A percentile compares a stretch with the other conserved stretches of the same genome.
Conservation (phyloP, 2,888 invertebrate species). For the Acrobasis suavella region DNA sequence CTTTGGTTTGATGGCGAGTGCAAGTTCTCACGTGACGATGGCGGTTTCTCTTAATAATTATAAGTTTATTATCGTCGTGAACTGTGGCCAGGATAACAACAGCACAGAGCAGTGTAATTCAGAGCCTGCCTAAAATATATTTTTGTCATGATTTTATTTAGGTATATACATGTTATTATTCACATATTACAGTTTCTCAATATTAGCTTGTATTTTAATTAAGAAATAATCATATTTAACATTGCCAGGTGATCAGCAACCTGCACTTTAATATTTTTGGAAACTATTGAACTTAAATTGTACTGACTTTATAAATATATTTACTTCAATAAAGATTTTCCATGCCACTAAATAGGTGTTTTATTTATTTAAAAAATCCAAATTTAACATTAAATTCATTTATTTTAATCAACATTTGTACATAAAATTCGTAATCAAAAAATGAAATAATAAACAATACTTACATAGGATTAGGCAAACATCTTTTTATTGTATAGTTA, state of each 20-base stretch:
- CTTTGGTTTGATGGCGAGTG: conserved; percentile 55
- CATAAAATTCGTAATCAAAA: not conserved
- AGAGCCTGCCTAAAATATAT: conserved; percentile 83
- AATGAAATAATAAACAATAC: too few relatives aligned
- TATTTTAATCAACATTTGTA: conserved; percentile 3
- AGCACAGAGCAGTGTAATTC: conserved; percentile 78
- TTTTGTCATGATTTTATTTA: conserved; percentile 83
- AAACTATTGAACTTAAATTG: conserved; percentile 84
- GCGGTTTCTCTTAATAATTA: conserved; percentile 67
- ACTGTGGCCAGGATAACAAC: conserved; percentile 80
- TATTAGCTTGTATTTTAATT: conserved; percentile 84
- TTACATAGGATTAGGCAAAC: too few relatives aligned
- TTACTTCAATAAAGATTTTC: conserved; percentile 84
- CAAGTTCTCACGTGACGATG: conserved; percentile 68
- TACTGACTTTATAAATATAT: conserved; percentile 84
- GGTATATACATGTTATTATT: conserved; percentile 83
- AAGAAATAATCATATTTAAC: conserved; percentile 84
- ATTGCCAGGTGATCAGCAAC: conserved; percentile 83
- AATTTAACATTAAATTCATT: conserved; percentile 3
- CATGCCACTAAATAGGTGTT: conserved; percentile 75
- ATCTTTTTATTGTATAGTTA: too few relatives aligned
- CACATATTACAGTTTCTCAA: conserved; percentile 83
- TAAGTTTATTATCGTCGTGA: conserved; percentile 76
- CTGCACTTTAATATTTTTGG: conserved; percentile 84
- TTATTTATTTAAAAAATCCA: conserved; percentile 33